Percentiles rank a stretch among this genome's conserved stretches.
These are phyloP conservation scores for Agrochola circellaris DNA, from an alignment of 2,888 invertebrate genomes.

Conservation along the genomic window DNA sequence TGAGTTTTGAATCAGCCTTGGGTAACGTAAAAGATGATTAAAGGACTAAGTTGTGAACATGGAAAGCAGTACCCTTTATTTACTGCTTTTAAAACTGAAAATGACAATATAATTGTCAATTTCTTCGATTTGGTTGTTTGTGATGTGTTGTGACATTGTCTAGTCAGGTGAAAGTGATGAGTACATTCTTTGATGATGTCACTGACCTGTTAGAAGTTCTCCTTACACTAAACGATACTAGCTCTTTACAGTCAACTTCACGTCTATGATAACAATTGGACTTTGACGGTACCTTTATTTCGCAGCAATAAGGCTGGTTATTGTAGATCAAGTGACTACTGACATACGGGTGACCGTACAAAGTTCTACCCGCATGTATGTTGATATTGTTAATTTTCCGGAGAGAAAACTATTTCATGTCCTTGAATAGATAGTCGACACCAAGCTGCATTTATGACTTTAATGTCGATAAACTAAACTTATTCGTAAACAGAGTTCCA, in stretches of 20 bases:
- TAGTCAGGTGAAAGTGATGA: conserved; percentile 50
- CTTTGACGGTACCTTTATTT: conserved; percentile 7
- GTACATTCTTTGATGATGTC: conserved; percentile 27
- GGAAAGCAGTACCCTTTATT: too few relatives aligned
- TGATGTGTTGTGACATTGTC: conserved; percentile 20
- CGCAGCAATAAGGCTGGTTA: conserved; percentile 1
- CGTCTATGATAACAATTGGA: background rate
- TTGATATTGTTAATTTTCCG: conserved; percentile 27
- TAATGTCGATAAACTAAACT: background rate
- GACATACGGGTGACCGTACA: background rate
- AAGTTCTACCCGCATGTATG: conserved; percentile 38
- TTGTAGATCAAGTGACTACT: background rate
- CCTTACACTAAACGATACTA: conserved; percentile 8
- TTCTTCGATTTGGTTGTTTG: conserved; percentile 20
- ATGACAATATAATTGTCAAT: background rate
- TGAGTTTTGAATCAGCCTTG: too few relatives aligned
- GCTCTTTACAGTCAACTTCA: background rate
- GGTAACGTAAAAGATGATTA: too few relatives aligned
- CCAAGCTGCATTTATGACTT: background rate
- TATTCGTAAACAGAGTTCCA: background rate
- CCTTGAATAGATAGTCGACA: conserved; percentile 22
- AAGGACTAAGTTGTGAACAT: background rate
- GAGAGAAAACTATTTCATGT: conserved; percentile 34
- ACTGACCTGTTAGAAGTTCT: conserved; percentile 41
- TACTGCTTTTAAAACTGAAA: background rate